These are phyloP conservation scores for Montipora capricornis DNA, from an alignment of 64 coral and sea anemone species.

Conservation along the genomic window DNA sequence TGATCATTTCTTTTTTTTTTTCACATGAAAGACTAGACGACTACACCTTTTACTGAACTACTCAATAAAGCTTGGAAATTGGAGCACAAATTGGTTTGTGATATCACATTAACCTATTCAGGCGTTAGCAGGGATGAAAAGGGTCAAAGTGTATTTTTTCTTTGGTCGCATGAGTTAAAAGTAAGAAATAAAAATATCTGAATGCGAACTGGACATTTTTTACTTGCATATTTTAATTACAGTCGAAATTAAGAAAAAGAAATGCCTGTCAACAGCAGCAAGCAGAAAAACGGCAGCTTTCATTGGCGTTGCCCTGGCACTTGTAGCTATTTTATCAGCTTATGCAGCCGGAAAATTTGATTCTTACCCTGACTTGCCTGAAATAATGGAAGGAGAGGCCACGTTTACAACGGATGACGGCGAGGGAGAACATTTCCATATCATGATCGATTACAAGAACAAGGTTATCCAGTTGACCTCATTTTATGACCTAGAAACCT, in stretches of 20 bases:
- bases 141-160: no score
- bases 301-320: slow-evolving; percentile 29
- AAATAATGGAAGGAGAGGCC: slow-evolving; percentile 67
- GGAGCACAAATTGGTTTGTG: no score
- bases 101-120: no score
- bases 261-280: neutral
- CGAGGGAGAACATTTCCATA: slow-evolving; percentile 43
- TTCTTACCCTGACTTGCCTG: slow-evolving; percentile 52
- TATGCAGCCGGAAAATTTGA: slow-evolving; percentile 40
- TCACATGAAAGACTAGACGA: no score
- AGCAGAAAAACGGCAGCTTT: slow-evolving; percentile 12
- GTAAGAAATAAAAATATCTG: no score
- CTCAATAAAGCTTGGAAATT: no score
- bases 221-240: no score
- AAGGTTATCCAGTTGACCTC: slow-evolving; percentile 56
- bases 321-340: slow-evolving; percentile 13
- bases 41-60: no score
- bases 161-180: no score
- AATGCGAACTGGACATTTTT: no score
- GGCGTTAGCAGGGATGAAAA: no score
- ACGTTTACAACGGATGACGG: slow-evolving; percentile 47
- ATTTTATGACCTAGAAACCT: neutral
- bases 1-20: no score
- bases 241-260: neutral
- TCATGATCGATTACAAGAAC: slow-evolving; percentile 58